Evolutionary conservation across 2,797 vertebrate species (phyloP).

Genomic region (Lepilemur septentrionalis): DNA sequence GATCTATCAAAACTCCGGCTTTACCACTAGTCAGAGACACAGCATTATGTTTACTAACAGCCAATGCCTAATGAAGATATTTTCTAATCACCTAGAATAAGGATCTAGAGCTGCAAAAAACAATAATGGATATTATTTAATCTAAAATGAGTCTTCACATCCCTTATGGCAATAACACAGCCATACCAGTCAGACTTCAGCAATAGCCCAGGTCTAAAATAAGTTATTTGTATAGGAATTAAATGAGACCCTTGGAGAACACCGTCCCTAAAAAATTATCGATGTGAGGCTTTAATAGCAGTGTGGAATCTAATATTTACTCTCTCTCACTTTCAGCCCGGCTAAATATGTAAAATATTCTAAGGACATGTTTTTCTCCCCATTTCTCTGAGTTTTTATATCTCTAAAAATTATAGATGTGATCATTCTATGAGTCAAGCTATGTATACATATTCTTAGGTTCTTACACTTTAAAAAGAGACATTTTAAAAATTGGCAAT

Average conservation of each 20-base stretch:
- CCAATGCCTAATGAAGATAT: background rate
- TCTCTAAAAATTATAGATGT: background rate
- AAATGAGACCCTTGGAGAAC: background rate
- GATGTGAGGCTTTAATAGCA: background rate
- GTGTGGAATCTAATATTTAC: background rate
- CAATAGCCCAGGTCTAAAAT: background rate
- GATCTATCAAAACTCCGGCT: background rate
- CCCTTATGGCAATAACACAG: background rate
- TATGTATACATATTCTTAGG: background rate
- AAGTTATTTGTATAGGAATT: background rate
- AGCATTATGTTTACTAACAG: background rate
- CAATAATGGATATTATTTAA: background rate
- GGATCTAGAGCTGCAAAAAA: background rate
- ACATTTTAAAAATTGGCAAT: conserved; percentile 28
- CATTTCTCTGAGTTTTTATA: conserved; percentile 13
- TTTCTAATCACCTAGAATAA: background rate
- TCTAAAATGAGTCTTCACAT: background rate
- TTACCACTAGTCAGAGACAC: background rate
- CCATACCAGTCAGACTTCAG: background rate
- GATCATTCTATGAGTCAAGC: conserved; percentile 35
- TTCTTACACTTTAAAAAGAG: conserved; percentile 3
- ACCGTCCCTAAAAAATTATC: background rate
- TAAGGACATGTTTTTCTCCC: background rate
- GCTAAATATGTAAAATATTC: background rate
- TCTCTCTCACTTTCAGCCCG: background rate